Evolutionary conservation across 1,140 invertebrate species (phyloP).

Genomic region (Augochlora pura): DNA sequence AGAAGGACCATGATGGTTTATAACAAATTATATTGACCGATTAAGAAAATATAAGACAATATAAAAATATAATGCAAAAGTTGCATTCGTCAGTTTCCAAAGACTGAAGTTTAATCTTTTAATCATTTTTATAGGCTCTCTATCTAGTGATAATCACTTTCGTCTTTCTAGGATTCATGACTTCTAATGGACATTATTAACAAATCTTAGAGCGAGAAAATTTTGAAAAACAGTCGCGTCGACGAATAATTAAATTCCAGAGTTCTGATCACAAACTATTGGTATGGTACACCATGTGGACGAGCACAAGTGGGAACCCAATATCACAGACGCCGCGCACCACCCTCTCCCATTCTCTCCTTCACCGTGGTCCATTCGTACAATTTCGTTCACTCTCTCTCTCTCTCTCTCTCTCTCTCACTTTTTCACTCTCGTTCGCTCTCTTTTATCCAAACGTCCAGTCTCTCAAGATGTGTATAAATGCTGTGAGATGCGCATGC

Average conservation of each 20-base stretch:
- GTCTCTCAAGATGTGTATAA: slow-evolving; percentile 53
- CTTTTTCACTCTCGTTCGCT: background rate
- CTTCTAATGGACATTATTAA: no score
- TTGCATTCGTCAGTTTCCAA: no score
- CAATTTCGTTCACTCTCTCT: background rate
- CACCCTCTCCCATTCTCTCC: background rate
- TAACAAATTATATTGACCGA: no score
- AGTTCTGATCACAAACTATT: background rate
- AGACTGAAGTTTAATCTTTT: no score
- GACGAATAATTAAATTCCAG: background rate
- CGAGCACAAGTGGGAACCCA: background rate
- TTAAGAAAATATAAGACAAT: no score
- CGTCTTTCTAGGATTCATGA: no score
- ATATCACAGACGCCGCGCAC: slow-evolving; percentile 5
- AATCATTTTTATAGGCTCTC: no score
- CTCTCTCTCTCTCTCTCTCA: background rate
- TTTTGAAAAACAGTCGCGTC: no score
- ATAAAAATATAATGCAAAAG: no score
- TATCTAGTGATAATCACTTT: no score
- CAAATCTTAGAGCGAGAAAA: no score
- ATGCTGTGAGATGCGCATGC: slow-evolving; percentile 70
- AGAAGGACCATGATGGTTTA: no score
- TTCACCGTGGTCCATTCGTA: background rate
- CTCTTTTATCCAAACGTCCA: slow-evolving; percentile 25
- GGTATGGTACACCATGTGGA: slow-evolving; percentile 2